Conservation (phyloP, 2,888 invertebrate genomes). For the Tachina fera region DNA sequence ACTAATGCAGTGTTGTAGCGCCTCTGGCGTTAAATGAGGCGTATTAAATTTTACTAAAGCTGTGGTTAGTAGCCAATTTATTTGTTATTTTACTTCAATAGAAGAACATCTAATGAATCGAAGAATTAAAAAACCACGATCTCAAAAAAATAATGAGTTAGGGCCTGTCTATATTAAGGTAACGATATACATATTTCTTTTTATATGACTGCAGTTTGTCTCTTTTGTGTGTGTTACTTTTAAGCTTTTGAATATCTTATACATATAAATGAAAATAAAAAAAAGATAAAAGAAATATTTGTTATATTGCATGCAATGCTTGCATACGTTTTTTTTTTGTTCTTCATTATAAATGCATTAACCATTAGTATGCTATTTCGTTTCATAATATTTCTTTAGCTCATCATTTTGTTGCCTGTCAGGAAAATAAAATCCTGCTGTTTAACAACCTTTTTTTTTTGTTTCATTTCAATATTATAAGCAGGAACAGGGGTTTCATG, state of each 20-base stretch:
- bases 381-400: conserved; percentile 16
- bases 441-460: background rate
- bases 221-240: conserved; percentile 23
- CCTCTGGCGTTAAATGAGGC: too few relatives aligned
- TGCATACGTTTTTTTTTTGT: background rate
- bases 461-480: background rate
- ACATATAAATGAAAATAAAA: background rate
- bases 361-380: conserved; percentile 10
- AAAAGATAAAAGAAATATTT: background rate
- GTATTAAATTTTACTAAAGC: too few relatives aligned
- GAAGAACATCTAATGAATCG: too few relatives aligned
- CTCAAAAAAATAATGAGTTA: too few relatives aligned
- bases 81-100: too few relatives aligned
- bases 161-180: too few relatives aligned
- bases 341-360: conserved; percentile 34
- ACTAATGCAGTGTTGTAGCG: too few relatives aligned
- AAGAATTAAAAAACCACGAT: too few relatives aligned
- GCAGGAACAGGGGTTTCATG: too few relatives aligned
- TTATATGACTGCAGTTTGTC: conserved; percentile 17
- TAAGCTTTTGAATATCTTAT: conserved; percentile 23
- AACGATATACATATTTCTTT: conserved; percentile 24
- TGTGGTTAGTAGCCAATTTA: too few relatives aligned
- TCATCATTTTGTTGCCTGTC: background rate
- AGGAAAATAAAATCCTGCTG: conserved; percentile 34
- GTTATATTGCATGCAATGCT: conserved; percentile 8